Evolutionary conservation across 2,113 vertebrate species (phyloP).

Genomic region (Petroica traversi): DNA sequence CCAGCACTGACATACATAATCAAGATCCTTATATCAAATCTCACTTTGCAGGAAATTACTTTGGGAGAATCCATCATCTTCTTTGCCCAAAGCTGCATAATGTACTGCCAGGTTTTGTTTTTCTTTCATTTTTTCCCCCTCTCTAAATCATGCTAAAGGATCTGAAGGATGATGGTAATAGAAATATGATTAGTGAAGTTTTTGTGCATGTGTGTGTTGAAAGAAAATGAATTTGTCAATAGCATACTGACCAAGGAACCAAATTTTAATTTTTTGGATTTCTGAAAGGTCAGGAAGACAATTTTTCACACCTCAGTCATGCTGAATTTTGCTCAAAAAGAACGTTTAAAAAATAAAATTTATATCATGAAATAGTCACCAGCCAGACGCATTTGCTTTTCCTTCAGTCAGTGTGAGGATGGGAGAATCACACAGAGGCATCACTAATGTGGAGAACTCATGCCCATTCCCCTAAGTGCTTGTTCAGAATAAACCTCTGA

Average conservation of each 20-base stretch:
- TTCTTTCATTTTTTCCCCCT: neutral
- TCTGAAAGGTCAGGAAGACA: neutral
- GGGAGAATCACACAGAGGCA: neutral
- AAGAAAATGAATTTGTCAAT: constrained; percentile 3
- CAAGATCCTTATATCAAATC: neutral
- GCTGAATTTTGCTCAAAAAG: neutral
- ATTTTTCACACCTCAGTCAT: neutral
- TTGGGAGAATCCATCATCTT: constrained; percentile 3
- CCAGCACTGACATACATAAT: neutral
- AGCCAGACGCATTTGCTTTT: neutral
- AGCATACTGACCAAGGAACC: neutral
- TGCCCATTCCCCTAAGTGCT: neutral
- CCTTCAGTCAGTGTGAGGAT: neutral
- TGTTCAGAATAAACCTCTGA: neutral
- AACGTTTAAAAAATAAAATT: neutral
- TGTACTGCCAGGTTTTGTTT: neutral
- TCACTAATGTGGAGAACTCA: neutral
- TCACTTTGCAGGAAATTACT: constrained; percentile 11
- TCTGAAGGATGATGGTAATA: neutral
- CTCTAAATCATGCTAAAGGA: neutral
- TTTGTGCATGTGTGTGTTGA: neutral
- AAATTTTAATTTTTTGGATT: neutral
- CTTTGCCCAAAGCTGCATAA: neutral
- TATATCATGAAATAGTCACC: neutral
- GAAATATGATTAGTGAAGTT: neutral